phyloP scores from a whole-genome alignment of 2,113 vertebrate genomes.

The Suricata suricatta region DNA sequence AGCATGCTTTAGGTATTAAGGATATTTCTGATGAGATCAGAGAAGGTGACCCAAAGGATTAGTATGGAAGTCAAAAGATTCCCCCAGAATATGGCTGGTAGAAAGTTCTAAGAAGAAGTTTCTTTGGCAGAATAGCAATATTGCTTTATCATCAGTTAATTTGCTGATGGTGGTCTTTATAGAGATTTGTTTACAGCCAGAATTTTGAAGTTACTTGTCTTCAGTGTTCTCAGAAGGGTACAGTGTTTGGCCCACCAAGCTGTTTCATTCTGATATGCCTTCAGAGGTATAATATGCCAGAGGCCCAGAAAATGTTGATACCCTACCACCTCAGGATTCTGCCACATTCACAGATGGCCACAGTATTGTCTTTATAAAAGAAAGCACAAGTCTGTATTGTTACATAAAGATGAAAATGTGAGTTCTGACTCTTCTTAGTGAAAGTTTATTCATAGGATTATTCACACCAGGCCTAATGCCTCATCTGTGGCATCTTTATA shows the following conservation, averaged over 20 bases:
- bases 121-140: neutral
- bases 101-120: neutral
- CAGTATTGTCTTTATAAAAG: neutral
- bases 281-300: neutral
- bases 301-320: neutral
- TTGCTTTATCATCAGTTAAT: slow-evolving; percentile 5
- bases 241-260: neutral
- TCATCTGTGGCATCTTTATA: neutral
- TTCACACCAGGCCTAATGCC: neutral
- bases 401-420: neutral
- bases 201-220: neutral
- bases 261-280: neutral
- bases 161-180: neutral
- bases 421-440: neutral
- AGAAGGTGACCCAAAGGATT: neutral
- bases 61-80: neutral
- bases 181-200: neutral
- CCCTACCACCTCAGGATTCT: neutral
- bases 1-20: neutral
- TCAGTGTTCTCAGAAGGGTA: neutral
- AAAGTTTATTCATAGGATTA: neutral
- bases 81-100: neutral
- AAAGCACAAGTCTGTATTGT: neutral
- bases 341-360: neutral
- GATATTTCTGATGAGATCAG: neutral